A percentile compares a stretch with the other conserved stretches of the same genome.
phyloP scores from a whole-genome alignment of 2,797 vertebrate genomes.

The Gadopsis bispinosus region DNA sequence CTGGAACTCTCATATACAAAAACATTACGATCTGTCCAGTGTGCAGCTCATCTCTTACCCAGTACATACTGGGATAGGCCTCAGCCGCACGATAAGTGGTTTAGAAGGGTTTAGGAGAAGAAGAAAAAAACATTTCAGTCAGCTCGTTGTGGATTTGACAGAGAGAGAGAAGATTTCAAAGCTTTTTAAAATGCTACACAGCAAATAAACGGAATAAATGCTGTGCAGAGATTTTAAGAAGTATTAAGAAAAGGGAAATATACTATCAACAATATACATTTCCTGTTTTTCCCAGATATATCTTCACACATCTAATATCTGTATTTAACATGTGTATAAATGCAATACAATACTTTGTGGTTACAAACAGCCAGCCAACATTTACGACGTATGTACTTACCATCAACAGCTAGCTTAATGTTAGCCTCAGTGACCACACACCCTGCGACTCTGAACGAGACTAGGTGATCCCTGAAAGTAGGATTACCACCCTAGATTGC shows the following conservation, averaged over 20 bases:
- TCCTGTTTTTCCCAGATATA: not conserved
- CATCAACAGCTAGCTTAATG: not conserved
- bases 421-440: not conserved
- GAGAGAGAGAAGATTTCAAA: not conserved
- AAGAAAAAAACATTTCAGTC: not conserved
- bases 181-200: not conserved
- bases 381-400: not conserved
- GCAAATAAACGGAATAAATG: not conserved
- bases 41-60: not conserved
- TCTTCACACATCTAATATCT: not conserved
- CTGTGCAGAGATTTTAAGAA: not conserved
- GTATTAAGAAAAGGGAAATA: not conserved
- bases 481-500: not conserved
- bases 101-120: not conserved
- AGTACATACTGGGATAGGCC: not conserved
- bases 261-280: not conserved
- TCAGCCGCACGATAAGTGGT: not conserved
- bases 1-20: not conserved
- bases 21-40: not conserved
- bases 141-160: not conserved
- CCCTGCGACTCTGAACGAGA: not conserved
- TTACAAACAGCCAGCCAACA: not conserved
- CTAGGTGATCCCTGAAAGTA: not conserved
- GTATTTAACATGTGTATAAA: not conserved
- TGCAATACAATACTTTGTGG: not conserved